Evolutionary conservation across 1,140 invertebrate genomes (phyloP), one percentile per base, ranked within the genome.

Genomic region (Leptopilina boulardi): DNA sequence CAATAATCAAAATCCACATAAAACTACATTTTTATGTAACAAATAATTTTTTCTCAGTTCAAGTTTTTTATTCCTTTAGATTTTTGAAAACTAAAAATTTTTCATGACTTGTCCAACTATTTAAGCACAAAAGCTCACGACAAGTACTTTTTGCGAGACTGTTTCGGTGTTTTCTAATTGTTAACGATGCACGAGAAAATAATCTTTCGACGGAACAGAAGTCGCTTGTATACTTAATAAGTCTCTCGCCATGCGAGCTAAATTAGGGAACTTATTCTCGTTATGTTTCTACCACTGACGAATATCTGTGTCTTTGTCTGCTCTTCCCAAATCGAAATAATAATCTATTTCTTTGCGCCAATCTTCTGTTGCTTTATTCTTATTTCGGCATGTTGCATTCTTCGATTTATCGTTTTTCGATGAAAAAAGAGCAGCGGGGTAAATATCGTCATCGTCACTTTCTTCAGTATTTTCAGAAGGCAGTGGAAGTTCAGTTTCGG

Each of bases 161-260:
- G 11, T 59, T 59, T 10, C 54, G 21, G 0, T 23, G 19, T 13
- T 59, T 23, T 3, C 21, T 8, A 11, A 59, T 71, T 30, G 18
- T 76, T 56, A 54, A 70, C 23, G 66, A 76, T 71, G 70, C 66
- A 19, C 54, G 54, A 0, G 19, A 59, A 13, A 66, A 78, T 11
- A 78, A 26, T 66, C 77, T 72, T 66, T 76, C 78, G 13, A 74
- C 72, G 8, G 75, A 51, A 80, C 76, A 2, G 44, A 71, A 1
- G 66, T 78, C 4, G 77, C 77, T 66, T 70, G 51, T 6, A 74
- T 26, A 18, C 47, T 44, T 15, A 74, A 78, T 19, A 78, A 38
- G 38, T 78, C 77, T 71, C 66, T 70, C 0, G 77, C 59, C 73
- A 78, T 74, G 1, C 13, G 21, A 5, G 72, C 66, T 51, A 78